Evolutionary conservation across 1,140 invertebrate genomes (phyloP).

Genomic region (Diabrotica undecimpunctata): DNA sequence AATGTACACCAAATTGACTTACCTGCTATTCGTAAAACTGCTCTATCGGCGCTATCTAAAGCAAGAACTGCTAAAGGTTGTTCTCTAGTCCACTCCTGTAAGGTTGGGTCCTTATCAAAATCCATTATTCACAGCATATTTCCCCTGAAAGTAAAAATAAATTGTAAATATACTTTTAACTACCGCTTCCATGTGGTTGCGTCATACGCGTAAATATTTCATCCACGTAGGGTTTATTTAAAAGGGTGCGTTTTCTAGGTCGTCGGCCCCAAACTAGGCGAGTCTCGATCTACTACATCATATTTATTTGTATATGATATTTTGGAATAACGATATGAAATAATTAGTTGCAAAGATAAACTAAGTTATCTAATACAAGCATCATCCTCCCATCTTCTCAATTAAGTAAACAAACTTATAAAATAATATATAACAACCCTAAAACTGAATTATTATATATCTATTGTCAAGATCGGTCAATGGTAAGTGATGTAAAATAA

Average conservation of each 20-base stretch:
- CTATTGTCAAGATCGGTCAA: no score
- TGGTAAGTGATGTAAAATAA: no score
- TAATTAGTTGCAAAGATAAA: no score
- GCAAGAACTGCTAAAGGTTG: conserved; percentile 94
- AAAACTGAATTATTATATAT: no score
- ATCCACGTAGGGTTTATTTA: neutral
- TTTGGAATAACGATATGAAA: no score
- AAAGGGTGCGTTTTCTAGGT: conserved; percentile 5
- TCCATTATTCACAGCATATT: conserved; percentile 58
- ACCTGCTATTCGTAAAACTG: conserved; percentile 95
- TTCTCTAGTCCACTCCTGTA: conserved; percentile 94
- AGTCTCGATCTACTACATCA: no score
- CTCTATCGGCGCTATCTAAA: conserved; percentile 89
- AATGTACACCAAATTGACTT: conserved; percentile 17
- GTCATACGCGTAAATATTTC: neutral
- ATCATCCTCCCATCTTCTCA: no score
- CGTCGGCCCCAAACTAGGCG: neutral
- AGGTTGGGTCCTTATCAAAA: conserved; percentile 76
- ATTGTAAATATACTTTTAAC: neutral
- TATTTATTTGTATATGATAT: no score
- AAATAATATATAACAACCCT: no score
- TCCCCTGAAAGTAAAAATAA: conserved; percentile 23
- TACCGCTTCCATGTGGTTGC: neutral
- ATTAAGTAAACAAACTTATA: no score
- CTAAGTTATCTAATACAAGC: no score